These are phyloP conservation scores for Steatocranus sp. DNA, from an alignment of 2,797 vertebrate species.

Conservation along the genomic window DNA sequence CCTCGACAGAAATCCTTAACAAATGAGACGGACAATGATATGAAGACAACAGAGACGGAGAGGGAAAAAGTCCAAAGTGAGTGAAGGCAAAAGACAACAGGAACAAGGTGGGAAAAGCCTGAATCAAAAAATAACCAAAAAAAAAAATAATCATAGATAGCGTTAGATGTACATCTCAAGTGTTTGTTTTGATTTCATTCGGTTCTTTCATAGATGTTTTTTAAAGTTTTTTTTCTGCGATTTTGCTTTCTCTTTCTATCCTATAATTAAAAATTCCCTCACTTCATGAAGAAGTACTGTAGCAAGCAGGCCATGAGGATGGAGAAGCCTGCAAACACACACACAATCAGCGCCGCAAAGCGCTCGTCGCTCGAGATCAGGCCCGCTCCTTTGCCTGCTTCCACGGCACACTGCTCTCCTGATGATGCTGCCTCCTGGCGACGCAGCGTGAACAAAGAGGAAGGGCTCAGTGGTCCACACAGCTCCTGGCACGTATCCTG, in stretches of 20 bases:
- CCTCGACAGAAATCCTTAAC: slow-evolving; percentile 59
- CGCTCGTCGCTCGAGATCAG: slow-evolving; percentile 91
- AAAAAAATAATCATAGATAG: slow-evolving; percentile 70
- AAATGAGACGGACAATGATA: slow-evolving; percentile 68
- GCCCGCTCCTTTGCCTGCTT: slow-evolving; percentile 75
- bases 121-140: slow-evolving; percentile 34
- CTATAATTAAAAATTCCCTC: slow-evolving; percentile 72
- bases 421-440: slow-evolving; percentile 75
- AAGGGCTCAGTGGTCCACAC: slow-evolving; percentile 91
- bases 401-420: slow-evolving; percentile 71
- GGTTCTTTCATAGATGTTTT: slow-evolving; percentile 60
- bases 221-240: slow-evolving; percentile 43
- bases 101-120: slow-evolving; percentile 46
- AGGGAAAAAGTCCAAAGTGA: slow-evolving; percentile 55
- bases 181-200: slow-evolving; percentile 69
- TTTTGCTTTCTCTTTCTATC: slow-evolving; percentile 72
- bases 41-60: slow-evolving; percentile 72
- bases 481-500: slow-evolving; percentile 92
- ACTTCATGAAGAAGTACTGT: slow-evolving; percentile 99
- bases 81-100: slow-evolving; percentile 45
- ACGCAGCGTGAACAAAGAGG: slow-evolving; percentile 83
- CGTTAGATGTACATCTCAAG: slow-evolving; percentile 82
- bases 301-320: slow-evolving; percentile 95
- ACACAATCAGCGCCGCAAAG: slow-evolving; percentile 91
- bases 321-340: slow-evolving; percentile 88